Percentiles rank a stretch among this genome's conserved stretches.
Conservation (phyloP, 2,113 vertebrate species). For the Dipodomys spectabilis region DNA sequence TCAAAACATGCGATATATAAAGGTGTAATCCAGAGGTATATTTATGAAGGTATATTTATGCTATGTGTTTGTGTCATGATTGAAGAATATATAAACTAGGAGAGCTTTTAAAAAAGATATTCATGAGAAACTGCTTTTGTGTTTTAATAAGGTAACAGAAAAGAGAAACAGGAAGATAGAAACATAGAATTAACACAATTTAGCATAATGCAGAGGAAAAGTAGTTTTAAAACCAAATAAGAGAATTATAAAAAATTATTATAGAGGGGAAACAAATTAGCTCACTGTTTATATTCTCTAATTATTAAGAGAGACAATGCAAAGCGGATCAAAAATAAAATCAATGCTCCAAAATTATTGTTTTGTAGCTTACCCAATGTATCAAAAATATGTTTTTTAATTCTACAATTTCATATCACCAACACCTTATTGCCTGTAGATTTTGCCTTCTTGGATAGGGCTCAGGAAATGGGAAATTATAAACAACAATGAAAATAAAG, state of each 20-base stretch:
- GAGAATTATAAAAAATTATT: conserved; percentile 6
- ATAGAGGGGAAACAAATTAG: not conserved
- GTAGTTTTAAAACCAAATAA: not conserved
- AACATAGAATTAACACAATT: not conserved
- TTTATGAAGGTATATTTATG: not conserved
- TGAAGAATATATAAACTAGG: not conserved
- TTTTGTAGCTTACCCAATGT: not conserved
- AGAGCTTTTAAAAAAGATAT: not conserved
- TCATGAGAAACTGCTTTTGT: not conserved
- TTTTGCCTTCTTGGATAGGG: not conserved
- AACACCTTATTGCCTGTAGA: not conserved
- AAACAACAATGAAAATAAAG: not conserved
- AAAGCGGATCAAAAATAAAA: not conserved
- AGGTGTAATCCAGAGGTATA: not conserved
- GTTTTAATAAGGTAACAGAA: not conserved
- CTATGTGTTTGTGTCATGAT: not conserved
- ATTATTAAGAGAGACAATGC: not conserved
- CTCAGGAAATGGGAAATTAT: not conserved
- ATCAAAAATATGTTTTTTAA: conserved; percentile 24
- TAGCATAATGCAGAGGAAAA: not conserved
- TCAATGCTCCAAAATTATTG: conserved; percentile 1
- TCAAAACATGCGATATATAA: not conserved
- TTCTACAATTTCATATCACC: not conserved
- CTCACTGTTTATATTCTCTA: not conserved
- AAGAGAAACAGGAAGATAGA: not conserved